Conservation (phyloP, 2,888 invertebrate genomes). For the Gari tellinella region DNA sequence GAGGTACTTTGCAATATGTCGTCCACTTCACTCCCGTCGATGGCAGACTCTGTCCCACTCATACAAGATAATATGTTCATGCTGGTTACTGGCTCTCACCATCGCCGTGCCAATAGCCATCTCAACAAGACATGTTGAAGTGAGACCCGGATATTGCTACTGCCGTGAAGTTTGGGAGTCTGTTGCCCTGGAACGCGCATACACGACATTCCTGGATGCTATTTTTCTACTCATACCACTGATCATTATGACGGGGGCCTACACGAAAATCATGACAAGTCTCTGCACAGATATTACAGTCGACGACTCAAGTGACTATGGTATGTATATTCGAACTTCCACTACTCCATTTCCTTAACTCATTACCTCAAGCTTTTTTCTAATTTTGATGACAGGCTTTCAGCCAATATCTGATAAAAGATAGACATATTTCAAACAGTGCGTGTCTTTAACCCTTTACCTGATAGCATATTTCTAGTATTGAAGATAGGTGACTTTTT, state of each 20-base stretch:
- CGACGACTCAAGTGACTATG: conserved; percentile 17
- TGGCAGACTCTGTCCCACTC: conserved; percentile 91
- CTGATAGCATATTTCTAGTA: no score
- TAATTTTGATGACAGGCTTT: no score
- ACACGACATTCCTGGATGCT: conserved; percentile 90
- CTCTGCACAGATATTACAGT: conserved; percentile 68
- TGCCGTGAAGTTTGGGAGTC: conserved; percentile 75
- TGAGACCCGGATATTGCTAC: conserved; percentile 40
- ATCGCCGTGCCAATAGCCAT: conserved; percentile 89
- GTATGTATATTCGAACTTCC: no score
- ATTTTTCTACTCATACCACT: conserved; percentile 90
- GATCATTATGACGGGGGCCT: conserved; percentile 91
- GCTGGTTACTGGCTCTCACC: conserved; percentile 87
- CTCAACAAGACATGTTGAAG: conserved; percentile 58
- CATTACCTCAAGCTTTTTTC: no score
- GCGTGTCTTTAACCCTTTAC: no score
- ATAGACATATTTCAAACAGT: no score
- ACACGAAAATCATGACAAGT: conserved; percentile 85
- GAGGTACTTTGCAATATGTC: conserved; percentile 92
- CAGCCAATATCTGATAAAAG: no score
- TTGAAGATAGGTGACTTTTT: no score
- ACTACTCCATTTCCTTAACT: no score
- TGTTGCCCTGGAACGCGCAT: conserved; percentile 87
- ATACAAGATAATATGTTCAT: conserved; percentile 86
- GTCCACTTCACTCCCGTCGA: conserved; percentile 89